Evolutionary conservation across 2,113 vertebrate species (phyloP).

Genomic region (Syrmaticus mikado): DNA sequence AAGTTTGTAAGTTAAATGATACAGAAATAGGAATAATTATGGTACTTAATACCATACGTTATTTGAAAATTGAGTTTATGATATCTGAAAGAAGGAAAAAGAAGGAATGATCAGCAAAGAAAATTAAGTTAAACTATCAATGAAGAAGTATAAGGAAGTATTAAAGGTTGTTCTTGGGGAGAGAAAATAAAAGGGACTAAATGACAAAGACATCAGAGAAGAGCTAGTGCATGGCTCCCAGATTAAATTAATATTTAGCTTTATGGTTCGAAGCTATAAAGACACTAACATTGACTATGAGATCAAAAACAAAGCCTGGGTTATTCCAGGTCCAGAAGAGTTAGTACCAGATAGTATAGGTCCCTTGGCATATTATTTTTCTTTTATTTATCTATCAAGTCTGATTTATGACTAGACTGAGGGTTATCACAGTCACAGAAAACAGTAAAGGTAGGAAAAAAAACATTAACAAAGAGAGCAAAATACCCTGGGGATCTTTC

Average conservation of each 20-base stretch:
- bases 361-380: not conserved
- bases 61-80: not conserved
- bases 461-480: not conserved
- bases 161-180: not conserved
- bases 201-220: not conserved
- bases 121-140: not conserved
- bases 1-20: not conserved
- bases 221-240: not conserved
- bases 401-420: not conserved
- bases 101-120: not conserved
- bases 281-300: not conserved
- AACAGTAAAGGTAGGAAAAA: not conserved
- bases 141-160: not conserved
- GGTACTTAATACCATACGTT: not conserved
- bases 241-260: not conserved
- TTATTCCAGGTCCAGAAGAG: not conserved
- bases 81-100: not conserved
- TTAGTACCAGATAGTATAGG: not conserved
- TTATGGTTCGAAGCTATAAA: not conserved
- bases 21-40: not conserved
- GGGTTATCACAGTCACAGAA: not conserved
- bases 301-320: not conserved
- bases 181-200: not conserved
- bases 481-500: not conserved
- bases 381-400: not conserved